Evolutionary conservation across 2,113 vertebrate species (phyloP).

Genomic region (Nestor notabilis): DNA sequence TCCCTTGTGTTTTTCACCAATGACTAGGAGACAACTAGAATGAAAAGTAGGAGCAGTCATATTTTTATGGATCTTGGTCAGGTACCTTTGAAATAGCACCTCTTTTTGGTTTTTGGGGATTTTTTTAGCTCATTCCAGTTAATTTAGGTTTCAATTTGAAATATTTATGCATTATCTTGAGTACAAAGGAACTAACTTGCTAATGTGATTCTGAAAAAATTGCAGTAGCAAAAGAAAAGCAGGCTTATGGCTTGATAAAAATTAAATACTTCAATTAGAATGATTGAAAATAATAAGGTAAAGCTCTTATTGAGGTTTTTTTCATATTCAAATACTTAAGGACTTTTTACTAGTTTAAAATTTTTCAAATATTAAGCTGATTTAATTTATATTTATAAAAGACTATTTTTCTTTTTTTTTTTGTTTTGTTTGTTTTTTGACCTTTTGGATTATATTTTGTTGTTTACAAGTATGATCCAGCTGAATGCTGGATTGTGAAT

Average conservation of each 20-base stretch:
- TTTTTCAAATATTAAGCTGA: not conserved
- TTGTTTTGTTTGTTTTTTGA: not conserved
- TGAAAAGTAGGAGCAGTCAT: accelerated
- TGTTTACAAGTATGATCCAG: not conserved
- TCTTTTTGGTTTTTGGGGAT: not conserved
- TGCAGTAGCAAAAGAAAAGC: not conserved
- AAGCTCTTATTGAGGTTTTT: not conserved
- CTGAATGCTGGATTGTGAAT: not conserved
- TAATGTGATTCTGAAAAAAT: not conserved
- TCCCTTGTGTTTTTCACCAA: not conserved
- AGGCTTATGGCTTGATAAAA: not conserved
- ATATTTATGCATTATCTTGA: not conserved
- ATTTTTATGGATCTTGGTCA: not conserved
- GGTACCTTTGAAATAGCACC: not conserved
- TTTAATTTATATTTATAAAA: not conserved
- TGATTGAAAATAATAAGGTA: not conserved
- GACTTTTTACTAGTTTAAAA: not conserved
- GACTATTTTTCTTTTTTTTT: not conserved
- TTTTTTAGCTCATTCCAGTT: not conserved
- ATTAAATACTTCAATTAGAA: not conserved
- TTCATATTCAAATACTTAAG: not conserved
- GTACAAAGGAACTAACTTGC: not conserved
- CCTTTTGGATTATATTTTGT: not conserved
- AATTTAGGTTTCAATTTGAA: not conserved
- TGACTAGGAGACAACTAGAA: not conserved